Percentiles rank a stretch among this genome's conserved stretches.
Conservation (phyloP, 1,140 invertebrate species). For the Zophobas atratus region DNA sequence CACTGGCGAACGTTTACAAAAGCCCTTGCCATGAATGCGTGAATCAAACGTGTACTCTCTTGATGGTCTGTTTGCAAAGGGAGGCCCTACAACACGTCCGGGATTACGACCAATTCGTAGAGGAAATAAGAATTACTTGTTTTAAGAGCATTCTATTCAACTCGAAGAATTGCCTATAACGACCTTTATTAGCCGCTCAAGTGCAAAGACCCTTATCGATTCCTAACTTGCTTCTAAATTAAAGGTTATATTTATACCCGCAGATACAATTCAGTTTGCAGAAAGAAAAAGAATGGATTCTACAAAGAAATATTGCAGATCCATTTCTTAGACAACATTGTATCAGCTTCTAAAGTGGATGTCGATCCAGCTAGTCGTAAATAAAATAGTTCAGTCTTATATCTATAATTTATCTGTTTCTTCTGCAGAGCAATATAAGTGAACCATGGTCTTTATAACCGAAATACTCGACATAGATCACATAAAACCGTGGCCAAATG, state of each 20-base stretch:
- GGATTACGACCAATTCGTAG: slow-evolving; percentile 47
- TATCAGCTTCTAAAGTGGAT: slow-evolving; percentile 27
- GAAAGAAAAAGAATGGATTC: too few relatives aligned
- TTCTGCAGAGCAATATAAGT: slow-evolving; percentile 31
- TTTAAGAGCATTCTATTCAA: slow-evolving; percentile 22
- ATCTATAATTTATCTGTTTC: slow-evolving; percentile 33
- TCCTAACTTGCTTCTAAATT: neutral
- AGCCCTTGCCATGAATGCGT: slow-evolving; percentile 46
- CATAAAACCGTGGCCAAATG: slow-evolving; percentile 34
- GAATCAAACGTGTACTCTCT: slow-evolving; percentile 41
- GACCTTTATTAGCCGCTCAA: slow-evolving; percentile 16
- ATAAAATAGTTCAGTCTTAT: slow-evolving; percentile 33
- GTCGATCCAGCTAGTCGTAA: slow-evolving; percentile 26
- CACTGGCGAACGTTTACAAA: slow-evolving; percentile 46
- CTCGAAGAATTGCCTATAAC: slow-evolving; percentile 17
- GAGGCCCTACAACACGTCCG: slow-evolving; percentile 41
- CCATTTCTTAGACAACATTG: neutral
- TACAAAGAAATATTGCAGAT: too few relatives aligned
- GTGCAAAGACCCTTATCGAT: slow-evolving; percentile 11
- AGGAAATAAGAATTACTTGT: slow-evolving; percentile 49
- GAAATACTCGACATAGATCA: slow-evolving; percentile 32
- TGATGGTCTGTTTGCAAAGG: slow-evolving; percentile 43
- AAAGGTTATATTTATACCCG: neutral
- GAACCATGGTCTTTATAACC: slow-evolving; percentile 32
- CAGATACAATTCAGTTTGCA: neutral